These are phyloP conservation scores for Rhabdomys pumilio DNA, from an alignment of 2,797 vertebrate species.

Conservation along the genomic window DNA sequence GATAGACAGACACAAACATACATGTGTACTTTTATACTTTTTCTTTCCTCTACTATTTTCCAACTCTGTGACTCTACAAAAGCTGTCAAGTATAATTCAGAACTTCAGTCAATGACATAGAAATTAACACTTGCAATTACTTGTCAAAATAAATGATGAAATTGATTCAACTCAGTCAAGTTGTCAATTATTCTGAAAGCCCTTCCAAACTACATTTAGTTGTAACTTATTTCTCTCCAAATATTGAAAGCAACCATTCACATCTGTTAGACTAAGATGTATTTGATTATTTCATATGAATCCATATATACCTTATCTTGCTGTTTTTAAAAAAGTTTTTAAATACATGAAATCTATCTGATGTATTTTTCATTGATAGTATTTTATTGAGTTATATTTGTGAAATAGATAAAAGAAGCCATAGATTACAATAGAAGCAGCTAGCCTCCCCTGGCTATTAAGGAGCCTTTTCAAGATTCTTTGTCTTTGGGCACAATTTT, in stretches of 20 bases:
- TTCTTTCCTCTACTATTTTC: background rate
- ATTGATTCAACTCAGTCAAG: slow-evolving; percentile 41
- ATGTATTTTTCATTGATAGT: background rate
- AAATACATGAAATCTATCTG: background rate
- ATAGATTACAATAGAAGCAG: background rate
- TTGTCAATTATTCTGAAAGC: background rate
- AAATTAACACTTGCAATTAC: slow-evolving; percentile 51
- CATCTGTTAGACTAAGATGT: background rate
- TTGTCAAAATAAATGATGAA: slow-evolving; percentile 66
- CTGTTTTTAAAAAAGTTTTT: background rate
- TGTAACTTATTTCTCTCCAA: background rate
- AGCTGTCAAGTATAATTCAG: background rate
- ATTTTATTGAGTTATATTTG: slow-evolving; percentile 29
- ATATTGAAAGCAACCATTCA: background rate
- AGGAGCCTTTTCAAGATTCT: background rate
- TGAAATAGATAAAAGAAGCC: background rate
- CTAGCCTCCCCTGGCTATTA: background rate
- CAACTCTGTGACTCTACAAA: background rate
- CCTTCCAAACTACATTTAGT: background rate
- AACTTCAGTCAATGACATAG: background rate
- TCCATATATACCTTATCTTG: background rate
- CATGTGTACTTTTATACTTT: background rate
- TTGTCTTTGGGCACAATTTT: background rate
- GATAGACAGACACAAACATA: background rate
- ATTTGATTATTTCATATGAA: background rate